Base-by-base conservation (phyloP, 1,140 invertebrate species). In the Pseudomyrmex cubaensis region DNA sequence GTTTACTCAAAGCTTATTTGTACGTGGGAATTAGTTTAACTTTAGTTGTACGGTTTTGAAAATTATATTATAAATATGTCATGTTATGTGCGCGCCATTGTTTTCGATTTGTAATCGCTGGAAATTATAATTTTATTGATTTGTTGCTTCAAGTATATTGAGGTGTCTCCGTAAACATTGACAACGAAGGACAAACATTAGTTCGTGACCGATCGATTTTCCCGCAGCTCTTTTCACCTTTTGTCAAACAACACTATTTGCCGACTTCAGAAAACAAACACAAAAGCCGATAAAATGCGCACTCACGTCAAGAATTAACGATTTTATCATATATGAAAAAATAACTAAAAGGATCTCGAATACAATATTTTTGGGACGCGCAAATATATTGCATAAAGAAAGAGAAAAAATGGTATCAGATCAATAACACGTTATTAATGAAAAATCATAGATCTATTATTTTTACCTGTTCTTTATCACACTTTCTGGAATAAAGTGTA, bases 131-230 rank as follows among this genome's bases (percentile, higher is more conserved):
- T 44, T 12, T 44, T 44, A 54, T 73, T 57, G 77, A 72, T 52
- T 22, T 8, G 35, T 35, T 72, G 50, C 22, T 10, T 50, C 3
- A 35, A 35, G 17, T 44, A 15, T 44, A 61, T 52, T 76, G 73
- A 44, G 10, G 20, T 20, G 20, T 52, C 62, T 76, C 48, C 46
- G 20, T 54, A 52, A 44, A 76, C 48, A 48, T 63, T 76, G 62
- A 54, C 62, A 84, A 74, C 66, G 22, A 73, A 73, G 35, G 69
- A 67, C 56, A 87, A 87, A 87, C 67, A 35, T 35, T 35, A 84
- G 59, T 56, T 57, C 4, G 35, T 20, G 20, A 1, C 2, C 59
- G 59, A 87, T 85, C 84, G 84, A 77, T 85, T 83, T 44, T 15
- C 22, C 3, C 10, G 7, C 44, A 9, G 13, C 10, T 56, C 64